Conservation (phyloP, 1,140 invertebrate genomes). For the Vanessa tameamea region DNA sequence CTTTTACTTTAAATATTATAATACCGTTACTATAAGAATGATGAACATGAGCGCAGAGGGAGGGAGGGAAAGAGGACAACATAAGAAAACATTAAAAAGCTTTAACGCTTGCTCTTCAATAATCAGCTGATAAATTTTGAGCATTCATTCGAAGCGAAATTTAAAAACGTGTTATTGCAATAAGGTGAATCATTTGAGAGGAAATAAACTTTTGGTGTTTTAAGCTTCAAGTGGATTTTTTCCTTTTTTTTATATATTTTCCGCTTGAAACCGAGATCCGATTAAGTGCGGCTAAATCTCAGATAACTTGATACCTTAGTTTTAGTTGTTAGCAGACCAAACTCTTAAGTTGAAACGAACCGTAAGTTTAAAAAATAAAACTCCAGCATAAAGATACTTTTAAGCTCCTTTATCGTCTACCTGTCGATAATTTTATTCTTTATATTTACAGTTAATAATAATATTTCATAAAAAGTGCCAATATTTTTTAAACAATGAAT, state of each 20-base stretch:
- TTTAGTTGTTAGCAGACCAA: constrained; percentile 23
- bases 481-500: no score
- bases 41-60: no score
- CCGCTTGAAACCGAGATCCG: constrained; percentile 23
- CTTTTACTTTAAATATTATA: no score
- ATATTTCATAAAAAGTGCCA: no score
- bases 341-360: constrained; percentile 16
- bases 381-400: not conserved
- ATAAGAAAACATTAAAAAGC: no score
- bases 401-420: not conserved
- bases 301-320: constrained; percentile 30
- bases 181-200: not conserved
- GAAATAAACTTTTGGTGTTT: not conserved
- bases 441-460: not conserved
- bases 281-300: constrained; percentile 30
- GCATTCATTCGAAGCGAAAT: no score
- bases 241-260: constrained; percentile 16
- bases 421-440: not conserved
- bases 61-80: no score
- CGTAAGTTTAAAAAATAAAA: constrained; percentile 16
- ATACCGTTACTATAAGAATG: no score
- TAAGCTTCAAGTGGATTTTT: not conserved
- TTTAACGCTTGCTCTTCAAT: no score
- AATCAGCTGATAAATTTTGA: no score
- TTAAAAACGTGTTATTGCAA: no score